Percentiles rank a stretch among this genome's conserved stretches.
Evolutionary conservation across 2,888 invertebrate species (phyloP).

Genomic region (Melangyna quadrimaculata): DNA sequence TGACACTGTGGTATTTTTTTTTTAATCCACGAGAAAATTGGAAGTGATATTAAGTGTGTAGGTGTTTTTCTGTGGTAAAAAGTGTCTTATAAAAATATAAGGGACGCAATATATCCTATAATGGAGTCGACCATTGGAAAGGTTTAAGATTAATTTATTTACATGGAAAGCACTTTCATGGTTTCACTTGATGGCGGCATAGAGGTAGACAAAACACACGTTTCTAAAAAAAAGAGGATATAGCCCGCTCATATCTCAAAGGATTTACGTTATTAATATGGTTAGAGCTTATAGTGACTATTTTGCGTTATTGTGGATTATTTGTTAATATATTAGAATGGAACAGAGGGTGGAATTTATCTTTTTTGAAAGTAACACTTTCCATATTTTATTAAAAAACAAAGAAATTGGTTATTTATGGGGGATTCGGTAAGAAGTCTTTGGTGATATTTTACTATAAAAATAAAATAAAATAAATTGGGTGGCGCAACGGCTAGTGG

Average conservation of each 20-base stretch:
- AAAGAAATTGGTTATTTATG: too few species aligned
- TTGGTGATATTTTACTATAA: too few species aligned
- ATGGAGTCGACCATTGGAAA: constrained; percentile 7
- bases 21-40: constrained; percentile 1
- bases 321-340: background rate
- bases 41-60: background rate
- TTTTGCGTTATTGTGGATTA: constrained; percentile 2
- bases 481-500: too few species aligned
- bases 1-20: background rate
- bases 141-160: constrained; percentile 27
- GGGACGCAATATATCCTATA: background rate
- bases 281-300: background rate
- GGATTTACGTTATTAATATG: constrained; percentile 12
- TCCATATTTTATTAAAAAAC: background rate
- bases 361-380: background rate
- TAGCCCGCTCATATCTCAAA: constrained; percentile 1
- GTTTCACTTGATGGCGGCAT: background rate
- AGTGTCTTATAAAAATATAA: background rate
- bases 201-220: background rate
- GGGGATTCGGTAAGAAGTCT: too few species aligned
- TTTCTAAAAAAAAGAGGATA: background rate
- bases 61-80: background rate
- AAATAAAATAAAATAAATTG: too few species aligned
- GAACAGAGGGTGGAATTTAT: background rate
- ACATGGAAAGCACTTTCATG: constrained; percentile 14